Base-by-base conservation (phyloP, 2,888 invertebrate genomes). In the Ochropleura leucogaster region DNA sequence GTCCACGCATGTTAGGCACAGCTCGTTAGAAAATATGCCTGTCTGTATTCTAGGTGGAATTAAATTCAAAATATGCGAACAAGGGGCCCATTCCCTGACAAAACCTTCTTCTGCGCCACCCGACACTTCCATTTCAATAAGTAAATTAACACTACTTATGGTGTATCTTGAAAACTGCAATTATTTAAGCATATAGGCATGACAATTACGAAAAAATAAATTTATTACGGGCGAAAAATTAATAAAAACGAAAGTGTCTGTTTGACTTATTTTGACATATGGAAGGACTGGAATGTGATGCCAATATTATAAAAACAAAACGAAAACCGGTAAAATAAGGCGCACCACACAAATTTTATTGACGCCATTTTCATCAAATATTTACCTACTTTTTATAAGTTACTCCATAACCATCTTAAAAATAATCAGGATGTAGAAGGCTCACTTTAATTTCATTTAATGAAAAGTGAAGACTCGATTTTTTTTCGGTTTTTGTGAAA, bases 1-100 rank as follows among this genome's bases (percentile, higher is more conserved):
- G 95, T 98, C 98, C 59, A 99, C 97, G 90, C 98, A 98, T 1
- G 98, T 99, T 76, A 98, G 96, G 92, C 95, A 96, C 62, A 99
- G 95, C 91, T 98, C 98, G 89, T 97, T 97, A 18, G 97, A 97
- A 93, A 98, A 98, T 85, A 98, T 93, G 7, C 98, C 98, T 89
- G 96, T 97, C 92, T 98, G 98, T 74, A 97, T 97, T 89, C 97
- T 97, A 68, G 97, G 95, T 44, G 99, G 98, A 87, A 99, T 97
- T 90, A 98, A 97, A 89, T 97, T 97, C 77, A 98, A 96, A 87
- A 98, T 96, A 90, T 97, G 97, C 18, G 98, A 97, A 85, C 98
- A 96, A 3, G 98, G 98, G 65, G 98, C 97, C 98, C 98, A 98
- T 96, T 98, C 98, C 88, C 97, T 95, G 51, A 98, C 95, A 79